These are phyloP conservation scores for Dioctria rufipes DNA, from an alignment of 2,888 invertebrate genomes.

Conservation along the genomic window DNA sequence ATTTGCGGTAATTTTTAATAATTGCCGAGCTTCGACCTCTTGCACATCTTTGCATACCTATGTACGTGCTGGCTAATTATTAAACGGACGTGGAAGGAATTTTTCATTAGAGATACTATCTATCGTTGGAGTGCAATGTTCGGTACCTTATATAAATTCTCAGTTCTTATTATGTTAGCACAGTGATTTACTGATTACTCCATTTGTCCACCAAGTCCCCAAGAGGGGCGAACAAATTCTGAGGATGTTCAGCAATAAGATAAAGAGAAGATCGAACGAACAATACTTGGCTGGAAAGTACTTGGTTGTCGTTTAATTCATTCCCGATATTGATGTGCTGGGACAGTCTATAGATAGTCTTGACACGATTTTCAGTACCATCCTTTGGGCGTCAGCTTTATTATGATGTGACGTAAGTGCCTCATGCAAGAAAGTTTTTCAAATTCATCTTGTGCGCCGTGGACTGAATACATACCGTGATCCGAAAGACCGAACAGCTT, in stretches of 20 bases:
- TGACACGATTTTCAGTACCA: constrained; percentile 20
- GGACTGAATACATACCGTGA: not conserved
- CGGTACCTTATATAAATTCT: not conserved
- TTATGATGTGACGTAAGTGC: constrained; percentile 17
- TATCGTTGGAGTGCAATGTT: not conserved
- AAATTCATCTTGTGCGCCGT: constrained; percentile 21
- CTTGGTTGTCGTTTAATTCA: too few relatives aligned
- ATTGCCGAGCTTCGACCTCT: too few relatives aligned
- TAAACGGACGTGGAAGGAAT: constrained; percentile 36
- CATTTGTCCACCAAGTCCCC: too few relatives aligned
- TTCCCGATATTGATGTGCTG: not conserved
- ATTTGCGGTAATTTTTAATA: too few relatives aligned
- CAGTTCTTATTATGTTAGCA: too few relatives aligned
- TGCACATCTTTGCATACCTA: too few relatives aligned
- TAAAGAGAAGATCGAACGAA: not conserved
- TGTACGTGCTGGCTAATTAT: constrained; percentile 14
- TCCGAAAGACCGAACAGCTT: constrained; percentile 3
- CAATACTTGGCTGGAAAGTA: not conserved
- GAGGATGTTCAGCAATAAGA: too few relatives aligned
- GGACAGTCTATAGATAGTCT: not conserved
- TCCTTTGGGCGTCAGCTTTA: constrained; percentile 16
- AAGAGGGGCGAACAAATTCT: too few relatives aligned
- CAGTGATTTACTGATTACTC: too few relatives aligned
- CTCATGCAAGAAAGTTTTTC: constrained; percentile 22
- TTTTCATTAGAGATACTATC: constrained; percentile 12